Base-by-base conservation (phyloP, 2,113 vertebrate species). In the Hiodon tergisus region DNA sequence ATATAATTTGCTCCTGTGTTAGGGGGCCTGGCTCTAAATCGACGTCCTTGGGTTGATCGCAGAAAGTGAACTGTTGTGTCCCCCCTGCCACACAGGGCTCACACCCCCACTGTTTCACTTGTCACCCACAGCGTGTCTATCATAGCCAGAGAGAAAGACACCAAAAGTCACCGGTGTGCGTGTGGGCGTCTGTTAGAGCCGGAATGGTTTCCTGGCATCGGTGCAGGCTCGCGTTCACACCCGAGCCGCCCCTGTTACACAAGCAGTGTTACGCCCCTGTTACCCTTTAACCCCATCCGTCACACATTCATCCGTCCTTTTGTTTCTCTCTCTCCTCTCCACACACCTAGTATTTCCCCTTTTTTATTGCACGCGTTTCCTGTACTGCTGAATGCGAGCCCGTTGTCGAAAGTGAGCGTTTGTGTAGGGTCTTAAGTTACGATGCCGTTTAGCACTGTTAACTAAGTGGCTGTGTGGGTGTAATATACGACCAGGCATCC, bases 171-270 rank as follows among this genome's bases (percentile, higher is more conserved):
- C 73, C 73, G 74, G 74, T 78, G 79, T 76, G 73, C 73, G 71
- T 31, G 81, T 81, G 81, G 77, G 83, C n/a, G 72, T 76, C 62
- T 76, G 80, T 81, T 68, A 73, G 77, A 66, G 59, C 69, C 61
- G 73, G 67, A 72, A 1, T 67, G 75, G 58, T 54, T 74, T 74
- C 68, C 69, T 79, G 77, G 80, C 75, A 71, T 63, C 59, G 58
- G 53, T 74, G 9, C 14, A 68, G 58, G 65, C 17, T 53, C 17
- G 67, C 58, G 3, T 59, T 59, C 14, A 11, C 9, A 3, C 58
- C 58, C 14, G 58, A 11, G 58, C 9, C 9, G 58, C 9, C 9
- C 14, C 8, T 59, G 58, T 50, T 48, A 71, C 60, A 11, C 70
- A 31, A 71, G 48, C 31, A 55, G 57, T 16, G 58, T 65, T 60